Evolutionary conservation across 2,797 vertebrate species (phyloP).

Genomic region (Sitta carolinensis): DNA sequence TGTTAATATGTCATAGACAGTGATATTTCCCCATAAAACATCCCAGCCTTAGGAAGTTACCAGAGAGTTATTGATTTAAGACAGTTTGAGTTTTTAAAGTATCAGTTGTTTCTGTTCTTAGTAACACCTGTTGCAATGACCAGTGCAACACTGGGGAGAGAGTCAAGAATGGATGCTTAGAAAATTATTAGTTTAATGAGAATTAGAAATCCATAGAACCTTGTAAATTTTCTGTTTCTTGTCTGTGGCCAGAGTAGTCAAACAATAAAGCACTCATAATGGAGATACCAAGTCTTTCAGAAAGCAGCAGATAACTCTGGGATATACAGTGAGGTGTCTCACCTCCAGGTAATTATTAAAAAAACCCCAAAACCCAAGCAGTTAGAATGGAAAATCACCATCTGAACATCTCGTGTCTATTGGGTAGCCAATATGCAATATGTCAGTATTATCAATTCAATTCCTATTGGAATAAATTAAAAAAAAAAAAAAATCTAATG

Average conservation of each 20-base stretch:
- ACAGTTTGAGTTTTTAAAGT: background rate
- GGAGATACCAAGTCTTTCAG: background rate
- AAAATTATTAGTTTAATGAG: background rate
- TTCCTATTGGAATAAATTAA: background rate
- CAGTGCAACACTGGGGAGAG: background rate
- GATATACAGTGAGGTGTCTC: background rate
- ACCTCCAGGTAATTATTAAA: background rate
- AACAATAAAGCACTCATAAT: background rate
- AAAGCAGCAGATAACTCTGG: background rate
- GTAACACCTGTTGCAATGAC: background rate
- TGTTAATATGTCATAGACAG: background rate
- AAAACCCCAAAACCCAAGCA: background rate
- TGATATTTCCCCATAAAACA: background rate
- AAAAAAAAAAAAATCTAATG: background rate
- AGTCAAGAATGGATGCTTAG: background rate
- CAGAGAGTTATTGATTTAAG: background rate
- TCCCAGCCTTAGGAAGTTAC: background rate
- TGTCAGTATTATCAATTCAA: background rate
- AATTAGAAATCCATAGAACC: background rate
- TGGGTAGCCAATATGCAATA: background rate
- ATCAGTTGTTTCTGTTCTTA: background rate
- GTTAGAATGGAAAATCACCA: background rate
- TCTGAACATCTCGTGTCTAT: background rate
- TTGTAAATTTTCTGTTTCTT: background rate
- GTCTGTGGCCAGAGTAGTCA: background rate